phyloP scores from a whole-genome alignment of 2,888 invertebrate species.

The Microctonus brassicae region DNA sequence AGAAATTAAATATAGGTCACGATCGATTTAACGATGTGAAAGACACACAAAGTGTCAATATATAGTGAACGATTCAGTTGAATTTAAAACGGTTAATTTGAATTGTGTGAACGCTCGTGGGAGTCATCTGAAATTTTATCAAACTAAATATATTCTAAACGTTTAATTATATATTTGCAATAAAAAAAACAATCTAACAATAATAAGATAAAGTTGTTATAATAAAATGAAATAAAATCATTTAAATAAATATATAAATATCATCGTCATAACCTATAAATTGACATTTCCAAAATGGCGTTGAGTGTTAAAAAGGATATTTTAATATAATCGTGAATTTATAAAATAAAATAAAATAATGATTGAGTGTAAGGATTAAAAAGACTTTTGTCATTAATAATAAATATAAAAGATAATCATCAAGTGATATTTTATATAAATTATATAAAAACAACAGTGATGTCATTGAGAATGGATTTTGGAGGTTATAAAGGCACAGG shows the following conservation, averaged over 20 bases:
- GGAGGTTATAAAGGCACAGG: conserved; percentile 62
- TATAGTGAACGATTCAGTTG: conserved; percentile 1
- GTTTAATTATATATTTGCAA: neutral
- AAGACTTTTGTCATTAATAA: neutral
- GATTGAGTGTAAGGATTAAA: conserved; percentile 2
- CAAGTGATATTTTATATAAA: neutral
- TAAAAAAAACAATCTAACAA: neutral
- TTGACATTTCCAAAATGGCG: neutral
- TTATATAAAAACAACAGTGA: conserved; percentile 8
- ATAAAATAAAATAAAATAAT: neutral
- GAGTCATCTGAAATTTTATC: neutral
- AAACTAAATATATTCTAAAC: too few relatives aligned
- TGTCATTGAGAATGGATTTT: conserved; percentile 62
- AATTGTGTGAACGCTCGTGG: neutral
- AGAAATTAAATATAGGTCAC: conserved; percentile 29
- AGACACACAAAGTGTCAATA: neutral
- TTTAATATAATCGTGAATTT: neutral
- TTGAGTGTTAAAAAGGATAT: neutral
- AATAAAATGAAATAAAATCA: neutral
- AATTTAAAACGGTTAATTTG: too few relatives aligned
- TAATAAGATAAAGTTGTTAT: neutral
- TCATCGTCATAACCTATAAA: neutral
- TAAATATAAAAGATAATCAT: neutral
- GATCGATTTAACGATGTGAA: conserved; percentile 31
- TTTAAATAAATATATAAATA: neutral